Conservation (phyloP, 1,140 invertebrate genomes). For the Zaprionus capensis region DNA sequence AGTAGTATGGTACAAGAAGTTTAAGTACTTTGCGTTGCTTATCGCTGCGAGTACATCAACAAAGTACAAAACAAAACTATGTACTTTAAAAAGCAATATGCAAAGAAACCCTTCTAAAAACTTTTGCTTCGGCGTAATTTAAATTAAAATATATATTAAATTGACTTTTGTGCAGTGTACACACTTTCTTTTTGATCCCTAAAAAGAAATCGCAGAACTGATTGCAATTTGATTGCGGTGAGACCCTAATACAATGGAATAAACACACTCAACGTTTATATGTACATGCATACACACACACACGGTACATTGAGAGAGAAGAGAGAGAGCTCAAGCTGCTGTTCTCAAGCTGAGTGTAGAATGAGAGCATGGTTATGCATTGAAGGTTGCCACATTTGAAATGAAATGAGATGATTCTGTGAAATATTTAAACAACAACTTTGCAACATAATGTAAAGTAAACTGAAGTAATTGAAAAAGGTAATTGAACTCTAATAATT, state of each 20-base stretch:
- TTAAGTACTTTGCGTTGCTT: not conserved
- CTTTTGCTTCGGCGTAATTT: not conserved
- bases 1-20: not conserved
- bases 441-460: not conserved
- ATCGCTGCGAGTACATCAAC: not conserved
- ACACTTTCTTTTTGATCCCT: not conserved
- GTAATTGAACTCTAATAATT: not conserved
- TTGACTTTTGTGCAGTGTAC: not conserved
- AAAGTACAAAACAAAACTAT: not conserved
- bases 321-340: slow-evolving; percentile 1
- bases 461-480: not conserved
- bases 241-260: not conserved
- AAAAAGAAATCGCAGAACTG: not conserved
- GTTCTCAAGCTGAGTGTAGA: slow-evolving; percentile 8
- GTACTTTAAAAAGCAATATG: not conserved
- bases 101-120: not conserved
- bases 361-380: not conserved
- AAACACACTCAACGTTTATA: not conserved
- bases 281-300: not conserved
- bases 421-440: not conserved
- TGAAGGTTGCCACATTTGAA: not conserved
- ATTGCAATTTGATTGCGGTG: not conserved
- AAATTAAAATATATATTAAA: not conserved
- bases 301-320: not conserved
- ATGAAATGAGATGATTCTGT: not conserved